phyloP scores from a whole-genome alignment of 1,140 invertebrate species.

The Drosophila micromelanica region DNA sequence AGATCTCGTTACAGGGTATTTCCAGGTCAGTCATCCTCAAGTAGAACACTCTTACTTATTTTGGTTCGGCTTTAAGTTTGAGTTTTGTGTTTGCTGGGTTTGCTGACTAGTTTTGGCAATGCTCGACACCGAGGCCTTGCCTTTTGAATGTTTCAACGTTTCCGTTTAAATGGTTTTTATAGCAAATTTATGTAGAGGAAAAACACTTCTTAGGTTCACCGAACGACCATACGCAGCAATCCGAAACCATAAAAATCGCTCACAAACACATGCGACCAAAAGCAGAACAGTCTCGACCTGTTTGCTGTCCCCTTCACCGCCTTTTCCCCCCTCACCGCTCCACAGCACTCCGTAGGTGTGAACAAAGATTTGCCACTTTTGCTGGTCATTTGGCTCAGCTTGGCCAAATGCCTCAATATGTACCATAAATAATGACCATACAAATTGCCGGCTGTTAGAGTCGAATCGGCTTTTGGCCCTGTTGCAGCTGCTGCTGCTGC shows the following conservation, averaged over 20 bases:
- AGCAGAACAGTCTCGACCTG: constrained; percentile 19
- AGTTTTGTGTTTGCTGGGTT: neutral
- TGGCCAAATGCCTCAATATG: constrained; percentile 59
- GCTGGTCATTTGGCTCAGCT: constrained; percentile 64
- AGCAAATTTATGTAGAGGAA: constrained; percentile 82
- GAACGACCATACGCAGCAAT: constrained; percentile 77
- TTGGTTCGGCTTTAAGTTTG: neutral
- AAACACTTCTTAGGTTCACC: constrained; percentile 77
- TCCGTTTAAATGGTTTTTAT: constrained; percentile 83
- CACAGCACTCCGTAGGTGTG: constrained; percentile 66
- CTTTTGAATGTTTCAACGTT: constrained; percentile 78
- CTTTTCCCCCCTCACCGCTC: neutral
- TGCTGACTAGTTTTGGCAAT: constrained; percentile 51
- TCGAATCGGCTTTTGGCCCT: constrained; percentile 37
- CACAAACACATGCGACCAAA: constrained; percentile 63
- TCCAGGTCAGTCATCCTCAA: no score
- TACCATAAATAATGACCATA: constrained; percentile 76
- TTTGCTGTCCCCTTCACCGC: neutral
- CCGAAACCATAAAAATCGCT: constrained; percentile 72
- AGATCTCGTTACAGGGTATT: neutral
- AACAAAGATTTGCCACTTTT: constrained; percentile 83
- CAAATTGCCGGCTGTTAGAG: constrained; percentile 62
- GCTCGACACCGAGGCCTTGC: constrained; percentile 31
- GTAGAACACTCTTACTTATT: neutral
- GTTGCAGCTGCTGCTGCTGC: constrained; percentile 47